Evolutionary conservation across 2,113 vertebrate genomes (phyloP), one percentile per base, ranked within the genome.

Genomic region (Himantopus leucocephalus): DNA sequence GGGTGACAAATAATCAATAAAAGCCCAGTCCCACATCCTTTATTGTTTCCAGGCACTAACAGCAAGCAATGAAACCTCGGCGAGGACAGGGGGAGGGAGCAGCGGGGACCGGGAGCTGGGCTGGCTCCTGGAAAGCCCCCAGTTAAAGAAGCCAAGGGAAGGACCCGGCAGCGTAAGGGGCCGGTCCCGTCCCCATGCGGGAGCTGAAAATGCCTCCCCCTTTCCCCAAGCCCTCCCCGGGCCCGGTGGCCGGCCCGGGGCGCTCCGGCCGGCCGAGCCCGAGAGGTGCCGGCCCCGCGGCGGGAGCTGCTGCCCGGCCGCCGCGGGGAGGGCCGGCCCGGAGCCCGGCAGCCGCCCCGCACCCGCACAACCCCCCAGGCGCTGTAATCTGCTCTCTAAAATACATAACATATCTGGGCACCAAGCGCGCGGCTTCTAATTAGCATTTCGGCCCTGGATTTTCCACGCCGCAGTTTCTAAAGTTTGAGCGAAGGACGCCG

Each of bases 1-100:
- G 94, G 97, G 91, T 92, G 98, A 98, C 98, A 98, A 97, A 97
- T 97, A 97, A 98, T 98, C 97, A 97, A 98, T 98, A 98, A 90
- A 85, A 64, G n/a, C 64, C 91, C 77, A 90, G 88, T 91, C 84
- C 73, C 53, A 80, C 74, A 94, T 91, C 34, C 87, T 91, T 92
- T 74, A 90, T 87, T 95, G 88, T 98, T 97, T 95, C 83, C 92
- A 94, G 95, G 90, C 87, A 59, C 84, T 97, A 97, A 94, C 85
- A 91, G 74, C 85, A 78, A 88, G 96, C 67, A 95, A 96, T 95
- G 93, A 97, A 93, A 96, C 92, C 96, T 78, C 60, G 52, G 79
- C 58, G 60, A 78, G 41, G 70, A 37, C 68, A 4, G 35, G 17
- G 67, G 63, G 76, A 55, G 90, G 71, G 47, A 70, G 43, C 19